A percentile compares a stretch with the other conserved stretches of the same genome.
These are phyloP conservation scores for Elaphurus davidianus DNA, from an alignment of 2,113 vertebrate species.

Conservation along the genomic window DNA sequence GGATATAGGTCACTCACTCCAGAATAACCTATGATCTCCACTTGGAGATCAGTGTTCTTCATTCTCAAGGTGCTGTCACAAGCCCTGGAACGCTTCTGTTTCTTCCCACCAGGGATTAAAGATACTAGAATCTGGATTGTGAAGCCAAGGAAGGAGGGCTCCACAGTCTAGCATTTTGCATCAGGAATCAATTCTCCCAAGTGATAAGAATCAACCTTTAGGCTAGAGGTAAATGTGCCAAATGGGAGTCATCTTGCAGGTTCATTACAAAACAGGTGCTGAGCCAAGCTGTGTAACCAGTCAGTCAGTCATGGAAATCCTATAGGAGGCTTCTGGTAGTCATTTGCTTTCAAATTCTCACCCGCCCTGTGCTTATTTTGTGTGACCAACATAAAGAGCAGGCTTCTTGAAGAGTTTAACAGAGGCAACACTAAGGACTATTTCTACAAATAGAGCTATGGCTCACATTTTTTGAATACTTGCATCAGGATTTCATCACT, in stretches of 20 bases:
- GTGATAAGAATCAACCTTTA: slow-evolving; percentile 4
- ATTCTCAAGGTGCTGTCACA: background rate
- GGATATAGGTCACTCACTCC: background rate
- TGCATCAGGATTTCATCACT: background rate
- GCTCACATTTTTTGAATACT: background rate
- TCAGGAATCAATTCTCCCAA: background rate
- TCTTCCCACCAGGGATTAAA: background rate
- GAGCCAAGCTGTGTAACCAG: background rate
- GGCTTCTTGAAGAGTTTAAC: background rate
- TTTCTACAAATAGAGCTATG: background rate
- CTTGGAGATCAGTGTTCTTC: background rate
- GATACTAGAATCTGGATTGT: background rate
- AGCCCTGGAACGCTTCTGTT: background rate
- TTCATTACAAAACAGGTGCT: background rate
- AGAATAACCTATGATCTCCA: background rate
- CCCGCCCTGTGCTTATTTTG: background rate
- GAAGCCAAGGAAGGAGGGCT: background rate
- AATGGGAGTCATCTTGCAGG: background rate
- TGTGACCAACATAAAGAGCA: background rate
- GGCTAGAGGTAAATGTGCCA: background rate
- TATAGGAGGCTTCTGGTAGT: background rate
- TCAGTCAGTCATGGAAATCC: background rate
- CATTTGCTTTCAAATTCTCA: background rate
- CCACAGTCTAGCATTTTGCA: background rate
- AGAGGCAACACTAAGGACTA: background rate